A percentile compares a stretch with the other conserved stretches of the same genome.
Evolutionary conservation across 1,140 invertebrate genomes (phyloP).

Genomic region (Sesamia nonagrioides): DNA sequence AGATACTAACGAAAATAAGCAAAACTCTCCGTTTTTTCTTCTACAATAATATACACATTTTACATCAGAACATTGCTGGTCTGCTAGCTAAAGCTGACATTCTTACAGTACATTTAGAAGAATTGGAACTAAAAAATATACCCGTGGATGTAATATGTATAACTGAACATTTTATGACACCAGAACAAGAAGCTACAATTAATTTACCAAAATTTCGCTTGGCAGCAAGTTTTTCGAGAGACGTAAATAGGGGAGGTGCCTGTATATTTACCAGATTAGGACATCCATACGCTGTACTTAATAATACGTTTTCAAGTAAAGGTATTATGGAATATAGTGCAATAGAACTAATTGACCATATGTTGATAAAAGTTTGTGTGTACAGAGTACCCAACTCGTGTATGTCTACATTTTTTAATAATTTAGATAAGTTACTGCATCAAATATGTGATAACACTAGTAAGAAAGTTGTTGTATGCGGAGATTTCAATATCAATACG

Average conservation of each 20-base stretch:
- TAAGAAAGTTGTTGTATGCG: conserved; percentile 47
- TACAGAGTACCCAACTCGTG: conserved; percentile 49
- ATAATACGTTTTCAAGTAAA: neutral
- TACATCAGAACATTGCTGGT: neutral
- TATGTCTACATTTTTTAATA: neutral
- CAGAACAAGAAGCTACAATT: conserved; percentile 4
- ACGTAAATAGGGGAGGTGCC: conserved; percentile 48
- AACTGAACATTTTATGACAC: neutral
- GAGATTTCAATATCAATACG: conserved; percentile 50
- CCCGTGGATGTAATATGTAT: neutral
- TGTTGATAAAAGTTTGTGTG: conserved; percentile 46
- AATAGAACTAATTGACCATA: conserved; percentile 40
- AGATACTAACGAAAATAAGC: neutral
- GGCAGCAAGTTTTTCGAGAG: conserved; percentile 40
- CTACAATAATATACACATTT: neutral
- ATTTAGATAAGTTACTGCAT: conserved; percentile 20
- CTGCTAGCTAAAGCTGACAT: neutral
- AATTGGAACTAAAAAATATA: neutral
- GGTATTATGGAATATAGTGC: neutral
- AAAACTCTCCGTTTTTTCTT: neutral
- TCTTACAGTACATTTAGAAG: neutral
- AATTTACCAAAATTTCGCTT: conserved; percentile 42
- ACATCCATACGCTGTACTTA: conserved; percentile 21
- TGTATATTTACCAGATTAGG: conserved; percentile 44
- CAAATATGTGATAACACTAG: conserved; percentile 11